Conservation (phyloP, 2,797 vertebrate genomes). For the Chiroxiphia lanceolata region DNA sequence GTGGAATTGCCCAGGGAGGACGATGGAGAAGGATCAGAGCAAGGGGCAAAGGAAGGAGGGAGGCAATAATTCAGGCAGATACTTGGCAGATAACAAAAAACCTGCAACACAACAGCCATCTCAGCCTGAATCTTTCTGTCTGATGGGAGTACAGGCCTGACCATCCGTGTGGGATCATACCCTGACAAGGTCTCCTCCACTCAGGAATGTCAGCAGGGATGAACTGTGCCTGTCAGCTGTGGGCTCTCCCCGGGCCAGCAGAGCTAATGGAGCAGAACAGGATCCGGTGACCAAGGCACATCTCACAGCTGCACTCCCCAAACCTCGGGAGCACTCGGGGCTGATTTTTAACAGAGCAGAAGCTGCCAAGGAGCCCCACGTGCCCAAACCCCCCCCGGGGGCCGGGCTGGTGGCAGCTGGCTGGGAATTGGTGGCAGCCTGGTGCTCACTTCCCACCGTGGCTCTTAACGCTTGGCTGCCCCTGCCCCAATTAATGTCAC, state of each 20-base stretch:
- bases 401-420: not conserved
- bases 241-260: not conserved
- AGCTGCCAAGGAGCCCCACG: accelerated
- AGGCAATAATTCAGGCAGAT: not conserved
- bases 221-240: not conserved
- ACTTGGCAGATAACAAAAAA: not conserved
- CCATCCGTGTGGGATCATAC: accelerated
- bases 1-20: not conserved
- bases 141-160: not conserved
- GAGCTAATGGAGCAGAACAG: not conserved
- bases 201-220: not conserved
- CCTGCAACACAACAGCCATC: too few species aligned
- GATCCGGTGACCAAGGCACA: not conserved
- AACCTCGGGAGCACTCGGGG: not conserved
- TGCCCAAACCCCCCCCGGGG: accelerated
- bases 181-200: accelerated
- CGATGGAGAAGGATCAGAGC: not conserved
- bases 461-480: not conserved
- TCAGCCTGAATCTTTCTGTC: accelerated
- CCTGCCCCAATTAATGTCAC: not conserved
- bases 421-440: not conserved
- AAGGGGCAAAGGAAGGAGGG: not conserved
- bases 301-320: not conserved
- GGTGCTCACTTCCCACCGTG: not conserved
- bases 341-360: not conserved